Evolutionary conservation across 2,888 invertebrate species (phyloP), one percentile per base, ranked within the genome.

Genomic region (Hylaea fasciaria): DNA sequence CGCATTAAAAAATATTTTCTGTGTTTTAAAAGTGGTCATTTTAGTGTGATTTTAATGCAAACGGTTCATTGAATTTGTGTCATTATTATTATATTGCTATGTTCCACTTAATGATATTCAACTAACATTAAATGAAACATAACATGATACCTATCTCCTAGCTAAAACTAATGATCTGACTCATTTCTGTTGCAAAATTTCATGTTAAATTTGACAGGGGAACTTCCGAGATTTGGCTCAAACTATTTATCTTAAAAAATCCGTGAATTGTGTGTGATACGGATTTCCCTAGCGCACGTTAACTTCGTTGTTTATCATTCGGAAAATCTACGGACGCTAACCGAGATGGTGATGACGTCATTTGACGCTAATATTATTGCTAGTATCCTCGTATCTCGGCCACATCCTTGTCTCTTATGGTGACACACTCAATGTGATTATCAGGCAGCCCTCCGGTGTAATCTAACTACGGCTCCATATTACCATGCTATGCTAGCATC

Each of bases 401-500:
- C 71, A 69, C 69, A 79, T 81, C 77, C 79, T 80, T 73, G 65
- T 77, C 57, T 67, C 71, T 69, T 69, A 67, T 71, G 57, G 52
- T 13, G 39, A 45, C 58, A 58, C 59, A 66, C 63, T 70, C 62
- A 53, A 62, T 66, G 57, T 57, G 56, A 68, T 66, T 56, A 62
- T 51, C 40, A 16, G 35, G 35, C 40, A 46, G 29, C 14, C 41
- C 45, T 46, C 28, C 32, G 14, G 43, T 44, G 29, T 54, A 56
- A 61, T 61, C 61, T 55, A 55, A 51, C 55, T 47, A 51, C 46
- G 45, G 53, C 22, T 48, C 32, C 47, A 35, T 46, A 14, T 40
- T 54, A 48, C 16, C 53, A 35, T 32, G 44, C 12, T 35, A 16
- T 51, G 17, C 16, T 22, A 22, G 22, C 5, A 5, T 22, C 22